phyloP scores from a whole-genome alignment of 2,113 vertebrate genomes.

The Crotalus helleri region DNA sequence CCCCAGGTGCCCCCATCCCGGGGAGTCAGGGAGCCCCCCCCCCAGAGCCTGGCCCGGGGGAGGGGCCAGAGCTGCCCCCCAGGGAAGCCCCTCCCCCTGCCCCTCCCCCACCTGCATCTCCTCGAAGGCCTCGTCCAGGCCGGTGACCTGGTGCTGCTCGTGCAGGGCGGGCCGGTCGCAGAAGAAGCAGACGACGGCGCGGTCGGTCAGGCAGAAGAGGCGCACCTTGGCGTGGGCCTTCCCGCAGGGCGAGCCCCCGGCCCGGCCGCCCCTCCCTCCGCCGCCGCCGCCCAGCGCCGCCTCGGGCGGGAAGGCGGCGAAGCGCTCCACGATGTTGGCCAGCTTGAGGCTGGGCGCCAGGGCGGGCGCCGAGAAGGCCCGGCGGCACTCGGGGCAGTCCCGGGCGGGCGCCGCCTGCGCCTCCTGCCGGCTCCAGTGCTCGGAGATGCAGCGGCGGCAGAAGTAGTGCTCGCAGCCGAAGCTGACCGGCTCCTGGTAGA shows the following conservation, averaged over 20 bases:
- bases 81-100: background rate
- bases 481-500: slow-evolving; percentile 97
- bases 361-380: slow-evolving; percentile 87
- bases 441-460: slow-evolving; percentile 94
- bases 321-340: slow-evolving; percentile 97
- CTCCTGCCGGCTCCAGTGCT: slow-evolving; percentile 95
- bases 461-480: slow-evolving; percentile 98
- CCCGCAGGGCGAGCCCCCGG: slow-evolving; percentile 60
- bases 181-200: slow-evolving; percentile 94
- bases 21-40: no score
- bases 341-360: slow-evolving; percentile 94
- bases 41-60: no score
- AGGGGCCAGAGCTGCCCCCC: no score
- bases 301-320: slow-evolving; percentile 92
- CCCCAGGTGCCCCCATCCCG: no score
- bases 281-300: slow-evolving; percentile 58
- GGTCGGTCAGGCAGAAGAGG: slow-evolving; percentile 96
- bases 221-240: slow-evolving; percentile 98
- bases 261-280: background rate
- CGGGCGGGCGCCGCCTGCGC: slow-evolving; percentile 78
- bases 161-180: slow-evolving; percentile 92
- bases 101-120: slow-evolving; percentile 87
- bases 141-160: slow-evolving; percentile 96
- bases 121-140: slow-evolving; percentile 92
- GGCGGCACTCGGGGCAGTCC: slow-evolving; percentile 94